These are phyloP conservation scores for Ceriagrion tenellum DNA, from an alignment of 2,888 invertebrate genomes.

Conservation along the genomic window DNA sequence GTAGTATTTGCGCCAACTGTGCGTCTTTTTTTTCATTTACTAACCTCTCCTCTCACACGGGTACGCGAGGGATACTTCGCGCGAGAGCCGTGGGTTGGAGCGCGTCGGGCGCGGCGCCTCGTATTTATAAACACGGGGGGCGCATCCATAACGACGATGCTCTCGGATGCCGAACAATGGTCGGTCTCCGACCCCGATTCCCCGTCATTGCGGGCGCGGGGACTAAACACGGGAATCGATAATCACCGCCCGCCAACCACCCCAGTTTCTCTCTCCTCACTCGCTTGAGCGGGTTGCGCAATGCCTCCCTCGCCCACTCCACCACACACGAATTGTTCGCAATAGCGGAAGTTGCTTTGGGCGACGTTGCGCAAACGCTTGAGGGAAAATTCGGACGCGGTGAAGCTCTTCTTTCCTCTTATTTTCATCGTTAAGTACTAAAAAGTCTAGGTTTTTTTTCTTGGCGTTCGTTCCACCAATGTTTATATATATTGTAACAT, in stretches of 20 bases:
- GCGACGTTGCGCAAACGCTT: neutral
- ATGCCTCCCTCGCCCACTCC: neutral
- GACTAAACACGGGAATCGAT: neutral
- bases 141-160: neutral
- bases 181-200: conserved; percentile 32
- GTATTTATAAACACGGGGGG: neutral
- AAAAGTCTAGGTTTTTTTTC: no score
- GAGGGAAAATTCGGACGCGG: neutral
- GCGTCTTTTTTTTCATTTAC: no score
- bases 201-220: neutral
- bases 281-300: neutral
- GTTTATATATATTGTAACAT: no score
- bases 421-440: no score
- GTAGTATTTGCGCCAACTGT: no score
- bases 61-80: no score
- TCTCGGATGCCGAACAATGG: neutral
- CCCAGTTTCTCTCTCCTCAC: neutral
- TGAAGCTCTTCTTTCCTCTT: neutral
- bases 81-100: neutral
- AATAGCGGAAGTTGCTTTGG: neutral
- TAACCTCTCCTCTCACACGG: neutral
- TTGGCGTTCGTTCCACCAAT: no score
- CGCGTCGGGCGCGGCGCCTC: neutral
- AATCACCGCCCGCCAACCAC: neutral
- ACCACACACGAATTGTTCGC: neutral